A percentile compares a stretch with the other conserved stretches of the same genome.
Evolutionary conservation across 2,888 invertebrate species (phyloP).

Genomic region (Venusia cambrica): DNA sequence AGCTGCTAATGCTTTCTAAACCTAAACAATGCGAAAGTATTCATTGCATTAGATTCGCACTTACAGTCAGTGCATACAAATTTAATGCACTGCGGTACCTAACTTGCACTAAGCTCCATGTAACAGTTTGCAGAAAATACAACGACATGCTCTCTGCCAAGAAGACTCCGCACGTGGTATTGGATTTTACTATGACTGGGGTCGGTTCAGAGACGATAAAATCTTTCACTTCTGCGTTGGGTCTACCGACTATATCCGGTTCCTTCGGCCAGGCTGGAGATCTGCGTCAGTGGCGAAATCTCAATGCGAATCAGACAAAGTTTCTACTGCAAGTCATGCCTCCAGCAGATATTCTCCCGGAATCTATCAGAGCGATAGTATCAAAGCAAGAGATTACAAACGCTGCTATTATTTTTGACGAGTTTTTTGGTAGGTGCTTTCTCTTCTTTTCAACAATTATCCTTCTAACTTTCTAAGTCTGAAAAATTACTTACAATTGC

Average conservation of each 20-base stretch:
- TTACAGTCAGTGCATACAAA: constrained; percentile 15
- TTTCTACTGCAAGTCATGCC: constrained; percentile 92
- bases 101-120: not conserved
- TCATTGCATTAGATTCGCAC: constrained; percentile 9
- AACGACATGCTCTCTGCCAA: constrained; percentile 83
- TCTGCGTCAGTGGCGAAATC: constrained; percentile 89
- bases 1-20: constrained; percentile 12
- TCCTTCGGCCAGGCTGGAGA: constrained; percentile 93
- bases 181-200: constrained; percentile 91
- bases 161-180: constrained; percentile 87
- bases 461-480: no score
- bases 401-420: constrained; percentile 95
- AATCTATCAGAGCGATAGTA: constrained; percentile 90
- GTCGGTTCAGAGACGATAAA: constrained; percentile 92
- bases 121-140: constrained; percentile 84
- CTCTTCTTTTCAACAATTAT: no score
- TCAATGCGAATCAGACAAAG: constrained; percentile 85
- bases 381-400: constrained; percentile 92
- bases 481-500: no score
- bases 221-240: constrained; percentile 89
- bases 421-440: constrained; percentile 87
- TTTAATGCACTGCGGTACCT: not conserved
- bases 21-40: constrained; percentile 11
- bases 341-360: constrained; percentile 91
- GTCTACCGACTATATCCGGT: constrained; percentile 90